Evolutionary conservation across 2,113 vertebrate species (phyloP).

Genomic region (Nipponia nippon): DNA sequence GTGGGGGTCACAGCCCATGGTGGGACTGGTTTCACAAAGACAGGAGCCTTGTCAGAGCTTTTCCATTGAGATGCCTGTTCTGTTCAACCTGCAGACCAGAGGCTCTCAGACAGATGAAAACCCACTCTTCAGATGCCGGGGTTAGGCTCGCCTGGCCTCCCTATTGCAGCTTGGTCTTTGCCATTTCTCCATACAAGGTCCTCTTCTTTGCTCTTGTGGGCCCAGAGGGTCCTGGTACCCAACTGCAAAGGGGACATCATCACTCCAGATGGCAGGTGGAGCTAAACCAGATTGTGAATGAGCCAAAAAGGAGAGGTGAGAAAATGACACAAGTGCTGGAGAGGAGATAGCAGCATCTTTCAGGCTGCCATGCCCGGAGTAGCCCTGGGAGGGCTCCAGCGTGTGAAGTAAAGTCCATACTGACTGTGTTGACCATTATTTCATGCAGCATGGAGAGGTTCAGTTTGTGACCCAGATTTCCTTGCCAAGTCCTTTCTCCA

Average conservation of each 20-base stretch:
- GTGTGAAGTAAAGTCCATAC: rapidly evolving
- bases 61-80: not conserved
- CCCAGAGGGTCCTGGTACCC: not conserved
- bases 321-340: not conserved
- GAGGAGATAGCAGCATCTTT: not conserved
- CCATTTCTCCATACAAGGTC: not conserved
- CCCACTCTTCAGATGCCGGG: not conserved
- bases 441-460: not conserved
- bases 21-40: not conserved
- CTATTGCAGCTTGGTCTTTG: not conserved
- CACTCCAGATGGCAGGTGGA: not conserved
- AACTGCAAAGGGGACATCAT: not conserved
- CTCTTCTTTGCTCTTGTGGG: not conserved
- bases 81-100: not conserved
- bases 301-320: not conserved
- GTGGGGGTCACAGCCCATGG: not conserved
- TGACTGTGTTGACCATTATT: not conserved
- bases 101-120: not conserved
- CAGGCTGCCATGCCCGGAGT: not conserved
- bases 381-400: not conserved
- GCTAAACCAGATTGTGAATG: rapidly evolving
- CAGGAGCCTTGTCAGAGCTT: not conserved
- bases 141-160: not conserved
- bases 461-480: not conserved
- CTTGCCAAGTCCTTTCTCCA: not conserved